Evolutionary conservation across 2,797 vertebrate genomes (phyloP), one percentile per base, ranked within the genome.

Genomic region (Peromyscus aztecus): DNA sequence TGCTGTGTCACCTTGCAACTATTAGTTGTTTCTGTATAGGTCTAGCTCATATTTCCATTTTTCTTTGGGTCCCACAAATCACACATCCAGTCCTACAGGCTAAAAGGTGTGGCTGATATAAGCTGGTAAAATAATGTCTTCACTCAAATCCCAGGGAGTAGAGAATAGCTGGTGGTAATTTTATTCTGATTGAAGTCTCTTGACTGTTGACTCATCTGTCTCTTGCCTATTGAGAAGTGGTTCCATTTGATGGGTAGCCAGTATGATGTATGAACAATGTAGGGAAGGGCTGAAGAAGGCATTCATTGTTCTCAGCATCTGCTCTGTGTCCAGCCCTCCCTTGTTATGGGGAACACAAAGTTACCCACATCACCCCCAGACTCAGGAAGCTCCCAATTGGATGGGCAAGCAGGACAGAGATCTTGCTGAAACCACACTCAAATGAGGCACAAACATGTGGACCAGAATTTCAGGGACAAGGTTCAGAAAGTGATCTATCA

Each of bases 401-500:
- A 77, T 91, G 65, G 34, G 40, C 52, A 88, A 40, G 24, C 27
- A 8, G 6, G 63, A 49, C 65, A 80, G 49, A 86, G 40, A 85
- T 65, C 8, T 88, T 31, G 11, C 77, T 89, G n/a, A 63, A 71
- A 63, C 61, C n/a, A 90, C 49, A 65, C 34, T 94, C 71, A 94
- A 90, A 94, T 4, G 61, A 46, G 43, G 7, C 57, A 81, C 12
- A 83, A 57, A 83, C 17, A 27, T 67, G 27, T 94, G 86, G 65
- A 40, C 69, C 43, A 75, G 27, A n/a, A 76, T 16, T 76, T 87
- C 49, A 95, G 86, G 57, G 31, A 90, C 29, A 77, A 71, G 5
- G 69, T 85, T 95, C n/a, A 63, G 85, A 95, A 92, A 94, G 73
- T 59, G 52, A 34, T 89, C 11, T 7, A 31, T 86, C n/a, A 63